A percentile compares a stretch with the other conserved stretches of the same genome.
These are phyloP conservation scores for Pseudoips prasinana DNA, from an alignment of 2,888 invertebrate species.

Conservation along the genomic window DNA sequence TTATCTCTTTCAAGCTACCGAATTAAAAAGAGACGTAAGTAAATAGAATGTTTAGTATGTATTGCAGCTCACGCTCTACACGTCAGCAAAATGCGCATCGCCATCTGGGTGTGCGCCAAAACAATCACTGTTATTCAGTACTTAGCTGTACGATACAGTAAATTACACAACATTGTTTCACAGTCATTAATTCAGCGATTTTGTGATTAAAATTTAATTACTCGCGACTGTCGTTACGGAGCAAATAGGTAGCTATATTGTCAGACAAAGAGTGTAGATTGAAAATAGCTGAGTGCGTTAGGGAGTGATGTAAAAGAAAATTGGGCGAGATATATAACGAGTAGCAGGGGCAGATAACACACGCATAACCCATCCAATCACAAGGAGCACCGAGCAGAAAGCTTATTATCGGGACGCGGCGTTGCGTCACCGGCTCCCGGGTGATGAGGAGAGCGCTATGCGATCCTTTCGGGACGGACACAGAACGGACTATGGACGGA, in stretches of 20 bases:
- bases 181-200: constrained; percentile 37
- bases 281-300: constrained; percentile 49
- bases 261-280: constrained; percentile 41
- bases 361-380: constrained; percentile 77
- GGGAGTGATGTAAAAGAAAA: constrained; percentile 65
- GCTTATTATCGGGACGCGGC: constrained; percentile 72
- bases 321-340: constrained; percentile 66
- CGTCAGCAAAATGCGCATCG: constrained; percentile 67
- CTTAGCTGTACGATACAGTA: constrained; percentile 54
- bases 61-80: constrained; percentile 43
- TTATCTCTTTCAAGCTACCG: constrained; percentile 8
- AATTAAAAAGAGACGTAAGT: constrained; percentile 21
- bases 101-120: constrained; percentile 76
- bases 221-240: constrained; percentile 29
- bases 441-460: constrained; percentile 57
- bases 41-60: constrained; percentile 28
- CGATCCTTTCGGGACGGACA: constrained; percentile 30
- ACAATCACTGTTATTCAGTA: constrained; percentile 78
- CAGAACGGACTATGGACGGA: constrained; percentile 28
- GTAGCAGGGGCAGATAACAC: constrained; percentile 70
- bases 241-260: constrained; percentile 14
- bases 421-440: constrained; percentile 55
- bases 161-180: constrained; percentile 46
- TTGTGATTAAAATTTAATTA: constrained; percentile 41
- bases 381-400: constrained; percentile 71